Base-by-base conservation (phyloP, 2,113 vertebrate species). In the Procavia capensis region DNA sequence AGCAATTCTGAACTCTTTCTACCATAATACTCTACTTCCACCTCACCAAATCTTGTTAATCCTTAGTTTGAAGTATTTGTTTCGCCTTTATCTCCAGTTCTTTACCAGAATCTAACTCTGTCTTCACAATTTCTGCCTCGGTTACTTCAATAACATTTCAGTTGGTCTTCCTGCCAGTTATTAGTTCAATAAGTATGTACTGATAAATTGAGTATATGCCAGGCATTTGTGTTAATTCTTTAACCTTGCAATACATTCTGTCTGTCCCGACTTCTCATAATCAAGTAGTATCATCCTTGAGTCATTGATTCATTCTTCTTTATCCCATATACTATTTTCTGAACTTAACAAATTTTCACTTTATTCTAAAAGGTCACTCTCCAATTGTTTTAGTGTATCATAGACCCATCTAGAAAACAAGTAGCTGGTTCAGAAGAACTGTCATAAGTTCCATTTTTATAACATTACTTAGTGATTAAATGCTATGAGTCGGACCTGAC, bases 321-420 rank as follows among this genome's bases (percentile, higher is more conserved):
- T 91, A 90, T 87, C 5, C 80, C 50, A 9, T 72, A 3, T 27
- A 19, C 68, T 81, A 45, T 74, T 85, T 87, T 78, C 25, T 89
- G 63, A 47, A 86, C 2, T 68, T 79, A 74, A 74, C 54, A 43
- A 88, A 24, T 66, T 94, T 96, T 79, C 61, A 75, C 20, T 81
- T 92, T 39, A 93, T 81, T 89, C 72, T 87, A 85, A 79, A 50
- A 13, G 68, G 6, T 36, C 61, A 75, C 25, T 85, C 61, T 82
- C 45, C 82, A 79, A 85, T 81, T 85, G 39, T 90, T 88, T 64
- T 89, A n/a, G 17, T 75, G 78, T 88, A 13, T 66, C 68, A 93
- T 86, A 80, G n/a, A 70, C 6, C 57, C 22, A 91, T 82, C 24
- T 72, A 72, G 72, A 96, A 94, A 78, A 72, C 70, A 79, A 94